These are phyloP conservation scores for Ormyrus thymus DNA, from an alignment of 2,888 invertebrate genomes.

Conservation along the genomic window DNA sequence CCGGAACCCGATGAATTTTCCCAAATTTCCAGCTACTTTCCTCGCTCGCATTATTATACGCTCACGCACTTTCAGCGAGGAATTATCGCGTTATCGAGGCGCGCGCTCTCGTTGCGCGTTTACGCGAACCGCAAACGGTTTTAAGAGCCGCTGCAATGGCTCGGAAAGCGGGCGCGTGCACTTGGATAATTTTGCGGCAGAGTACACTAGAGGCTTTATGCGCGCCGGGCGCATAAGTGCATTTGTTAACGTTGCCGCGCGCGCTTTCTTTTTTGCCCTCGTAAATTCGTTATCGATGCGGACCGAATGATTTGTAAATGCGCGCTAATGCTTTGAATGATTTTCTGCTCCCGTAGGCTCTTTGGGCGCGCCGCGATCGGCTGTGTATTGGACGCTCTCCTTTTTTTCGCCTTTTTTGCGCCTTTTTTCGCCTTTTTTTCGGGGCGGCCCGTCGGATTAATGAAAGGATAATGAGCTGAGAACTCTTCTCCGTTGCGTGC, in stretches of 20 bases:
- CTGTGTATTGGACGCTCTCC: no score
- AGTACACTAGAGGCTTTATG: not conserved
- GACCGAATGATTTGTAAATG: constrained; percentile 18
- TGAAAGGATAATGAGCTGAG: no score
- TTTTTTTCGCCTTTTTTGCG: no score
- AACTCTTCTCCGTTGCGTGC: no score
- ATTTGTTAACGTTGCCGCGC: not conserved
- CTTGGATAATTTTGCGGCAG: constrained; percentile 20
- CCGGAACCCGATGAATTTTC: no score
- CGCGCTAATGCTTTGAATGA: not conserved
- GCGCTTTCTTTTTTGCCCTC: not conserved
- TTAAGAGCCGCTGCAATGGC: constrained; percentile 12
- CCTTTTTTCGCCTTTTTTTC: no score
- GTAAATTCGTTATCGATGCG: not conserved
- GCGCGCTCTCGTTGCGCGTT: constrained; percentile 5
- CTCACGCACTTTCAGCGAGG: not conserved
- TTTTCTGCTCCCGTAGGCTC: not conserved
- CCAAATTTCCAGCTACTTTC: no score
- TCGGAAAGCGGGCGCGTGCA: constrained; percentile 6
- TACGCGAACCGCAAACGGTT: constrained; percentile 10
- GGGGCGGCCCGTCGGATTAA: no score
- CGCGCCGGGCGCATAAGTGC: not conserved
- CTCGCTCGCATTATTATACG: not conserved
- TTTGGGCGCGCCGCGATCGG: not conserved
- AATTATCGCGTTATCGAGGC: constrained; percentile 28